A percentile compares a stretch with the other conserved stretches of the same genome.
phyloP scores from a whole-genome alignment of 2,888 invertebrate genomes.

The Hemithea aestivaria region DNA sequence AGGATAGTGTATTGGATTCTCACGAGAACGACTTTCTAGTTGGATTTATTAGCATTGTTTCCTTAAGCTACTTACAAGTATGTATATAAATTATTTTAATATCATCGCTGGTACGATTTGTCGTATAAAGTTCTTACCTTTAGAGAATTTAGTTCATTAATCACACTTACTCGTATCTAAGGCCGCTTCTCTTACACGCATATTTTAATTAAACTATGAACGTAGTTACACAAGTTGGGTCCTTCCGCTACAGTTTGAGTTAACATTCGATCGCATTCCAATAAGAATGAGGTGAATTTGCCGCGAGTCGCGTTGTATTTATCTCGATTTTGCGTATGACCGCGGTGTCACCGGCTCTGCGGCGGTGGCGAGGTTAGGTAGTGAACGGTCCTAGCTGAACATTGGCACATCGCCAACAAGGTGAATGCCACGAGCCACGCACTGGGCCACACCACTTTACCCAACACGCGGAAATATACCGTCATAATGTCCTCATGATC shows the following conservation, averaged over 20 bases:
- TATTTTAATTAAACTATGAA: conserved; percentile 8
- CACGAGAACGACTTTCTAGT: conserved; percentile 22
- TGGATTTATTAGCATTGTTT: conserved; percentile 9
- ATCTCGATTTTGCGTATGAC: conserved; percentile 14
- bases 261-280: conserved; percentile 15
- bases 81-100: no score
- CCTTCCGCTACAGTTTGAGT: conserved; percentile 6
- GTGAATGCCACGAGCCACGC: conserved; percentile 76
- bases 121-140: no score
- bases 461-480: conserved; percentile 56
- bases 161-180: no score
- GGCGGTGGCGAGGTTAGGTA: background rate
- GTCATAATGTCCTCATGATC: conserved; percentile 39
- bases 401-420: conserved; percentile 60
- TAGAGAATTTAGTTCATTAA: no score
- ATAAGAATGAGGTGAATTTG: conserved; percentile 13
- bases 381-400: conserved; percentile 45
- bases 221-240: no score
- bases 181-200: background rate
- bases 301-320: conserved; percentile 12
- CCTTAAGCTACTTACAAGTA: no score
- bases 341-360: conserved; percentile 23
- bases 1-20: conserved; percentile 23
- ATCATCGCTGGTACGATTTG: no score
- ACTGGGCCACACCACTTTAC: conserved; percentile 63